Evolutionary conservation across 2,113 vertebrate genomes (phyloP).

Genomic region (Chiloscyllium plagiosum): DNA sequence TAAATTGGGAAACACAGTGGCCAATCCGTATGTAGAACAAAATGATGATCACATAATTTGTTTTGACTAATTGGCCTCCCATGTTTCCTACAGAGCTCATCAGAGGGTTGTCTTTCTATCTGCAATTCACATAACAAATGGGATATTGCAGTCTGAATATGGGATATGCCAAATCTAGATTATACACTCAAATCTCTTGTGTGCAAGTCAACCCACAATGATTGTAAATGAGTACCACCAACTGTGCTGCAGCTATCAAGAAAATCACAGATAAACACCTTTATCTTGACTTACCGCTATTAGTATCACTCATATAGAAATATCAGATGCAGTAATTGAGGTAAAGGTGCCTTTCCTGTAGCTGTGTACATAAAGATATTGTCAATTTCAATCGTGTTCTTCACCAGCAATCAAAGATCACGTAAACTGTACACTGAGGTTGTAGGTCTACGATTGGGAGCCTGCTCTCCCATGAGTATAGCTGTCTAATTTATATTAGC

Average conservation of each 20-base stretch:
- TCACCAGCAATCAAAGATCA: not conserved
- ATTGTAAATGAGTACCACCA: not conserved
- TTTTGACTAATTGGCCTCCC: not conserved
- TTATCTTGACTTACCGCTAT: not conserved
- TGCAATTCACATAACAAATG: not conserved
- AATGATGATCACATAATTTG: not conserved
- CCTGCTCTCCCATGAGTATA: not conserved
- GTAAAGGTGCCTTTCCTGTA: not conserved
- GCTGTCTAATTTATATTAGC: not conserved
- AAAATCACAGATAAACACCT: not conserved
- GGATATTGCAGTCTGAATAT: not conserved
- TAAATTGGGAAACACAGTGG: not conserved
- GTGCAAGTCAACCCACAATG: not conserved
- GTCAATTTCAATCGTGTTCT: not conserved
- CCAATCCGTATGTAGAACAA: not conserved
- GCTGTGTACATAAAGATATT: not conserved
- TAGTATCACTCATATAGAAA: not conserved
- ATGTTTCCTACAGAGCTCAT: not conserved
- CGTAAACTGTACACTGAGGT: not conserved
- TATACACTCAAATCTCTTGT: not conserved
- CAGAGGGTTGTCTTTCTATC: not conserved
- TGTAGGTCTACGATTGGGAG: not conserved
- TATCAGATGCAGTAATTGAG: not conserved
- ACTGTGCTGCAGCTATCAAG: not conserved
- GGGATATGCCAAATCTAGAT: not conserved